Evolutionary conservation across 2,113 vertebrate species (phyloP), one percentile per base, ranked within the genome.

Genomic region (Rhodinocichla rosea): DNA sequence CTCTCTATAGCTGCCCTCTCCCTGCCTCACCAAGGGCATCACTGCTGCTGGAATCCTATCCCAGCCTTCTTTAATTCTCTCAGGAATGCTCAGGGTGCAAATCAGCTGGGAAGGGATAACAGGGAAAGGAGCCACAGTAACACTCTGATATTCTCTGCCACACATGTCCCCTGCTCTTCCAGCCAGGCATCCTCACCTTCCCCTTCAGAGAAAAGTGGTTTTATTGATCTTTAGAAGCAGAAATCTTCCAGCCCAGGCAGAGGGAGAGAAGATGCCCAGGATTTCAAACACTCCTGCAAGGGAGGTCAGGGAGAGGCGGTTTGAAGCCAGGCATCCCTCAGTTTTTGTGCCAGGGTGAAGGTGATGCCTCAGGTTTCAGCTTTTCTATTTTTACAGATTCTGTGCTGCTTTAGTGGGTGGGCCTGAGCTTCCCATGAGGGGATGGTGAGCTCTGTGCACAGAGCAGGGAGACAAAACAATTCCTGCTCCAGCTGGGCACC

Each of bases 171-270:
- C 62, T 39, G 37, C 14, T 40, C 14, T 57, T 47, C 52, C 53
- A 79, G 37, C 0, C 0, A 62, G 30, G 26, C 67, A 57, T 15
- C 27, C 8, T 0, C 2, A 11, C 47, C 16, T 39, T 49, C 12
- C 26, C 12, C 44, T 7, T 2, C 8, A 35, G 23, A 77, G 55
- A 55, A 10, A 23, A 57, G 64, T 28, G 45, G 13, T 15, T 79
- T 47, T 23, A 15, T 7, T 4, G 28, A 9, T 10, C 42, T 53
- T 39, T 24, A 59, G 42, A n/a, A 55, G 53, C 7, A 90, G 37
- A 83, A 90, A 83, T 57, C 47, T 63, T 67, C 32, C 40, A 79
- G 30, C 7, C 22, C 28, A 22, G 55, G 56, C 47, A n/a, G 24
- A 22, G 27, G 22, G 40, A 69, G 28, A 13, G 33, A 35, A 18